Base-by-base conservation (phyloP, 1,140 invertebrate genomes). In the Sminthurinus signatus region DNA sequence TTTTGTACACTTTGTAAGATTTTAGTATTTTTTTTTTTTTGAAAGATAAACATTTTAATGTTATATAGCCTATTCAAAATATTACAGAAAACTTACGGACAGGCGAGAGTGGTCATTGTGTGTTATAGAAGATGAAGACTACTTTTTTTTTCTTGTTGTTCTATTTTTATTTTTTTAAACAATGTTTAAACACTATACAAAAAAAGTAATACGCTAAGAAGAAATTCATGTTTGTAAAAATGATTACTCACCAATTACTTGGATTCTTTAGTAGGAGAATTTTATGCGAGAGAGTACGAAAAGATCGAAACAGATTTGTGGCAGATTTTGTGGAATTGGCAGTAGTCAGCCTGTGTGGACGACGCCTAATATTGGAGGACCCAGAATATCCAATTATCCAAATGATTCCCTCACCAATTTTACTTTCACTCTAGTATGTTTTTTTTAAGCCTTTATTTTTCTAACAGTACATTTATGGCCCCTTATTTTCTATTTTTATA, bases 281-380 rank as follows among this genome's bases (percentile, higher is more conserved):
- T 56, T 64, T 54, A 50, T 56, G 52, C 54, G 51, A 57, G 50
- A 39, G 42, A 56, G 51, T n/a, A n/a, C n/a, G n/a, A n/a, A n/a
- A n/a, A n/a, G n/a, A n/a, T n/a, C 50, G 51, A 43, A 62, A 51
- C 29, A 56, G 44, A 32, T n/a, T n/a, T n/a, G n/a, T 58, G 32
- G 32, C 32, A 36, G 32, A 36, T 36, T 27, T 25, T 27, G n/a
- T n/a, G n/a, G 5, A 29, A 52, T 27, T 19, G 57, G 17, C 57
- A 39, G 66, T 58, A 32, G 61, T 60, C 66, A 64, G 61, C 66
- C 64, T 65, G 64, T 48, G 36, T 54, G 60, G 60, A 54, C 29
- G 44, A 12, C 29, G 62, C 67, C 67, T 68, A 68, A 62, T 68
- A 68, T 27, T 62, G 67, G 67, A 68, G 67, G 51, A 68, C 58